phyloP scores from a whole-genome alignment of 2,888 invertebrate genomes.

The Mylabris sibirica region DNA sequence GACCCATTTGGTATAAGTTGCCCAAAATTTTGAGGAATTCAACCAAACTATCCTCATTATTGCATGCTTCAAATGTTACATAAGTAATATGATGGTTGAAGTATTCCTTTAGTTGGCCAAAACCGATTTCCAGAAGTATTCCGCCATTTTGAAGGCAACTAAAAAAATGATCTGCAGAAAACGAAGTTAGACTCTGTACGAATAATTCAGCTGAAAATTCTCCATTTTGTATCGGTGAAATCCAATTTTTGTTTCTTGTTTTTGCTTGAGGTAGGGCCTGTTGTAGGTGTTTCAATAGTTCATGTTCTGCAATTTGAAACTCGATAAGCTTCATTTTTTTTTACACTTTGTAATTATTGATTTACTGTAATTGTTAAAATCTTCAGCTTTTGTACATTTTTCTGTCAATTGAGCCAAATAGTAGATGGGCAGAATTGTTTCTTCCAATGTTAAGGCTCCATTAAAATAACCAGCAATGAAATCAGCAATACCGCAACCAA shows the following conservation, averaged over 20 bases:
- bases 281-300: background rate
- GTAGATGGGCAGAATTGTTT: background rate
- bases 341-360: background rate
- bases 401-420: background rate
- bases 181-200: background rate
- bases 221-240: background rate
- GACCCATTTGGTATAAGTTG: constrained; percentile 17
- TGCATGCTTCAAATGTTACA: background rate
- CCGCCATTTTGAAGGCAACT: background rate
- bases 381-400: background rate
- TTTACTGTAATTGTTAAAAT: background rate
- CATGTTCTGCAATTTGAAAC: background rate
- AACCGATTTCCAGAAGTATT: background rate
- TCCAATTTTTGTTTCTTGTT: background rate
- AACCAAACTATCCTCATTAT: background rate
- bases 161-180: background rate
- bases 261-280: background rate
- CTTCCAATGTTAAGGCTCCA: constrained; percentile 6
- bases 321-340: background rate
- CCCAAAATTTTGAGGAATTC: background rate
- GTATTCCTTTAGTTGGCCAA: background rate
- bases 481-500: constrained; percentile 8
- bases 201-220: background rate
- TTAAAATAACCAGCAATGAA: constrained; percentile 14
- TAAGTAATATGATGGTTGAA: background rate